Percentiles rank a stretch among this genome's conserved stretches.
Conservation (phyloP, 2,113 vertebrate genomes). For the Garra rufa region DNA sequence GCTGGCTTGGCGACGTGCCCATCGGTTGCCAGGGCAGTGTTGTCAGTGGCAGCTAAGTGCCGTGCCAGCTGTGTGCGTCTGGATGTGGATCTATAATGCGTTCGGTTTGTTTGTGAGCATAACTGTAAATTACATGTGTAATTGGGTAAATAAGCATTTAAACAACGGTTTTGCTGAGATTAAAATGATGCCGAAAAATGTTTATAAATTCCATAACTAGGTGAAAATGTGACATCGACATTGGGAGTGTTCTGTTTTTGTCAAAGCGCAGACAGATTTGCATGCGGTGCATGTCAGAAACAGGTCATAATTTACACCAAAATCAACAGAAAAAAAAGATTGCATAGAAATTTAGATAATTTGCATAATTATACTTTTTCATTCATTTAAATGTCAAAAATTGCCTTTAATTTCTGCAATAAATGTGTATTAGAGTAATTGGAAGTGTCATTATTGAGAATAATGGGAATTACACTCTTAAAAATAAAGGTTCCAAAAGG, state of each 20-base stretch:
- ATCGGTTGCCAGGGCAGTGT: constrained; percentile 79
- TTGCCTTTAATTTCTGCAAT: too few relatives aligned
- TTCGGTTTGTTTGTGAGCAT: constrained; percentile 28
- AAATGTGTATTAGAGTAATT: too few relatives aligned
- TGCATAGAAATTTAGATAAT: too few relatives aligned
- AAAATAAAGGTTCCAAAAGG: too few relatives aligned
- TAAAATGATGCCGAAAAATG: background rate
- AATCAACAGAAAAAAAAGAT: background rate
- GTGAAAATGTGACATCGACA: background rate
- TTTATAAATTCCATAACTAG: background rate
- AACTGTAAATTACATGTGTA: background rate
- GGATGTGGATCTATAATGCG: constrained; percentile 54
- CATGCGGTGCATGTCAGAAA: background rate
- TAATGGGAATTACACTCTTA: too few relatives aligned
- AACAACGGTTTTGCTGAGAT: background rate
- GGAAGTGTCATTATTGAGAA: too few relatives aligned
- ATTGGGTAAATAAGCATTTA: background rate
- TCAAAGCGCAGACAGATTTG: background rate
- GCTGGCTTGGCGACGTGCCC: constrained; percentile 78
- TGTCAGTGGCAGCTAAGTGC: constrained; percentile 74
- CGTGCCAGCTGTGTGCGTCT: constrained; percentile 60
- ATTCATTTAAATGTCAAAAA: too few relatives aligned
- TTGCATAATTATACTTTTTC: too few relatives aligned
- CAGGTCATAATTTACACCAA: background rate
- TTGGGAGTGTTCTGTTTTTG: background rate